These are phyloP conservation scores for Didymodactylos carnosus DNA, from an alignment of 2,888 invertebrate species.

Conservation along the genomic window DNA sequence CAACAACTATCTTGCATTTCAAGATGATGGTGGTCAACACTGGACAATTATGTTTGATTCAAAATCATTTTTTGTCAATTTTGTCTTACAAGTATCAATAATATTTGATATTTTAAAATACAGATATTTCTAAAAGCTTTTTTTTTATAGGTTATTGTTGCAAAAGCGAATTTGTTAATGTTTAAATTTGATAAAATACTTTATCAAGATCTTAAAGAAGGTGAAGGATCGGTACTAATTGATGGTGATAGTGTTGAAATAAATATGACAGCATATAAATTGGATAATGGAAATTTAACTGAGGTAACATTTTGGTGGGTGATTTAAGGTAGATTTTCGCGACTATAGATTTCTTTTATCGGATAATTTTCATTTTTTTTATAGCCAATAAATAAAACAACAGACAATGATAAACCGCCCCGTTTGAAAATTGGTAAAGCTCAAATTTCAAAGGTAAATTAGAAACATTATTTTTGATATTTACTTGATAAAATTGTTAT, in stretches of 20 bases:
- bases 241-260: neutral
- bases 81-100: constrained; percentile 8
- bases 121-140: too few species aligned
- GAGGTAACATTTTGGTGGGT: neutral
- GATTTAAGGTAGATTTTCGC: too few species aligned
- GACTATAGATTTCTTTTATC: neutral
- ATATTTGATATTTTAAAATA: too few species aligned
- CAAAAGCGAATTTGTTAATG: neutral
- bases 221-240: neutral
- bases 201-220: neutral
- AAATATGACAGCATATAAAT: neutral
- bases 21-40: constrained; percentile 39
- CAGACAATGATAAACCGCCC: neutral
- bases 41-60: constrained; percentile 42
- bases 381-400: neutral
- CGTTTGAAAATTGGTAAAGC: neutral
- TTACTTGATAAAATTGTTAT: neutral
- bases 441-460: neutral
- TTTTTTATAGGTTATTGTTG: neutral
- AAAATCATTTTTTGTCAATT: constrained; percentile 21
- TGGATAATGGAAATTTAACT: neutral
- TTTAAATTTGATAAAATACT: neutral
- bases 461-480: neutral
- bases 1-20: constrained; percentile 35
- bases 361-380: neutral